A percentile compares a stretch with the other conserved stretches of the same genome.
These are phyloP conservation scores for Oceanodroma tethys DNA, from an alignment of 2,113 vertebrate genomes.

Conservation along the genomic window DNA sequence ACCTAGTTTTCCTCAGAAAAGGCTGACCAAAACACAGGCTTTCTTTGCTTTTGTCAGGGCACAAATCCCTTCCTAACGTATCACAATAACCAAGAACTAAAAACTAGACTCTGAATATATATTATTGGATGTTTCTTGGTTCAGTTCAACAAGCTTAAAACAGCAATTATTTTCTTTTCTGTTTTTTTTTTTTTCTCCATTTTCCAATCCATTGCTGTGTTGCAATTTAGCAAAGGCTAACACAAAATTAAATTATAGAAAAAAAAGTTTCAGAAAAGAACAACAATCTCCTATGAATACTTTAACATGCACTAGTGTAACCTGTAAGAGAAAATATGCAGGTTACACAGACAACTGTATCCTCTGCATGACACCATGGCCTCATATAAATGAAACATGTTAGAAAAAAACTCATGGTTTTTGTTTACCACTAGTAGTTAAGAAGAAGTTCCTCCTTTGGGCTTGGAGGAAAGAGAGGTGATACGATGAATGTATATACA, in stretches of 20 bases:
- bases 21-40: constrained; percentile 30
- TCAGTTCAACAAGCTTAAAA: constrained; percentile 11
- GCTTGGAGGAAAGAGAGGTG: constrained; percentile 70
- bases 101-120: constrained; percentile 17
- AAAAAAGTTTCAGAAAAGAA: constrained; percentile 17
- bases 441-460: constrained; percentile 65
- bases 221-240: constrained; percentile 49
- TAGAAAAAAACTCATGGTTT: constrained; percentile 58
- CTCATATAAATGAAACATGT: constrained; percentile 65
- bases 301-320: constrained; percentile 76
- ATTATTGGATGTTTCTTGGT: not conserved
- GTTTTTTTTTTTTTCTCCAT: not conserved
- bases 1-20: not conserved
- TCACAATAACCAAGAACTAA: constrained; percentile 37
- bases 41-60: constrained; percentile 35
- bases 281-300: constrained; percentile 63
- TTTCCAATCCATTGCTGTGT: not conserved
- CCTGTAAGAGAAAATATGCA: constrained; percentile 64
- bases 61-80: constrained; percentile 37
- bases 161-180: not conserved
- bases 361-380: constrained; percentile 39
- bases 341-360: constrained; percentile 66
- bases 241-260: constrained; percentile 57
- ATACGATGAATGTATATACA: constrained; percentile 84
- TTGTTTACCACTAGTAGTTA: constrained; percentile 66